Evolutionary conservation across 2,797 vertebrate species (phyloP), one percentile per base, ranked within the genome.

Genomic region (Pogonophryne albipinna): DNA sequence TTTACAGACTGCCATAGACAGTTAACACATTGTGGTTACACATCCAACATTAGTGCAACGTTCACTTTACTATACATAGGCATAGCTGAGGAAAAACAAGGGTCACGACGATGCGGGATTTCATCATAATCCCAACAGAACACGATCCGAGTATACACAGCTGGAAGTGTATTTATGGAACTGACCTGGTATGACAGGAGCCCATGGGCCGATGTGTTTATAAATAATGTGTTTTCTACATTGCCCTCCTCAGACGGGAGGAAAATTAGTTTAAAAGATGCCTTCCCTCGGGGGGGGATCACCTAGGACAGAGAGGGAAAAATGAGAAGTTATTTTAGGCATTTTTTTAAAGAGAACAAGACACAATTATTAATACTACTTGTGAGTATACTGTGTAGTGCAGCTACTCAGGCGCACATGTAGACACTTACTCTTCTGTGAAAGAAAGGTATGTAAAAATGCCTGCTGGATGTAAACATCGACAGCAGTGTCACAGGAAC

Each of bases 191-290:
- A 99, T 67, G 96, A 96, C 88, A 98, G 92, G 75, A 98, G 88
- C 90, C 98, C 98, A 58, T 99, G 94, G 82, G 96, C 95, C 62
- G 98, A 99, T 88, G 97, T 98, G 95, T 99, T 99, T 96, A 99
- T 98, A 98, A 98, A 99, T 97, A 99, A 97, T 82, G 96, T 97
- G 88, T 96, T 97, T 95, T 99, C 97, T 91, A 97, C 92, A 92
- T 85, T 97, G 93, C 98, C 98, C 94, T 97, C 96, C 94, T 97
- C 96, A 49, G 95, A 96, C 58, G 98, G 98, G 90, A 99, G 95
- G 93, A 99, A 99, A 91, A 99, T 94, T 78, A 99, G 95, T 95
- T 97, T 97, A 94, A 99, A 98, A 89, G 95, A 97, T 53, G 95
- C 93, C 92, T 96, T 98, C 91, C 97, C 98, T 95, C 96, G 95